Conservation (phyloP, 2,113 vertebrate genomes). For the Colinus virginianus region DNA sequence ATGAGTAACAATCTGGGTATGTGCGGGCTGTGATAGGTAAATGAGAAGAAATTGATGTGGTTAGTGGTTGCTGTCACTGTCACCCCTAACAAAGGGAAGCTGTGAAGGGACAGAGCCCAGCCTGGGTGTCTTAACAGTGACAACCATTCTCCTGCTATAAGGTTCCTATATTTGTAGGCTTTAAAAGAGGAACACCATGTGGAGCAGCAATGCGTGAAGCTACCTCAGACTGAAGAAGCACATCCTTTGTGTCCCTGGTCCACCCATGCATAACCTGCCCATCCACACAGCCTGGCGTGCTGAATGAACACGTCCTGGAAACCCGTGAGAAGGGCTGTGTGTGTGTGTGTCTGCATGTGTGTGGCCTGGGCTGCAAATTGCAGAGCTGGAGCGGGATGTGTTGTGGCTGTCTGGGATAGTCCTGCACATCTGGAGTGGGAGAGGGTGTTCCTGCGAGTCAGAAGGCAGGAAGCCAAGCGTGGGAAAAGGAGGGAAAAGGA, state of each 20-base stretch:
- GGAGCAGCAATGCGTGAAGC: neutral
- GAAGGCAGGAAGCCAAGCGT: conserved; percentile 55
- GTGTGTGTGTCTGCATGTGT: neutral
- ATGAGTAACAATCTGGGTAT: neutral
- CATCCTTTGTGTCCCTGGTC: neutral
- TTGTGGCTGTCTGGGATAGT: rapidly evolving
- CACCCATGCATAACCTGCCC: rapidly evolving
- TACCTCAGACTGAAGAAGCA: neutral
- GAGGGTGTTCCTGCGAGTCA: conserved; percentile 17
- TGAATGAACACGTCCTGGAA: rapidly evolving
- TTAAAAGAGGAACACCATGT: neutral
- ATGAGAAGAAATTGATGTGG: neutral
- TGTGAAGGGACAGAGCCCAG: neutral
- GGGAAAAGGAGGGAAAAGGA: conserved; percentile 51
- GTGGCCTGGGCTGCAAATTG: neutral
- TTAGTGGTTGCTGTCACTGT: neutral
- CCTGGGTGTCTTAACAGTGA: neutral
- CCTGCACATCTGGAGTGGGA: rapidly evolving
- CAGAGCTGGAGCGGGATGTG: neutral
- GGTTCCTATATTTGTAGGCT: neutral
- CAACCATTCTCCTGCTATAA: neutral
- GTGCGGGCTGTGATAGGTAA: conserved; percentile 21
- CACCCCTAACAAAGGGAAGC: neutral
- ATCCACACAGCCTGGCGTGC: rapidly evolving
- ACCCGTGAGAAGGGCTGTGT: rapidly evolving